Evolutionary conservation across 2,797 vertebrate genomes (phyloP), one percentile per base, ranked within the genome.

Genomic region (Trachops cirrhosus): DNA sequence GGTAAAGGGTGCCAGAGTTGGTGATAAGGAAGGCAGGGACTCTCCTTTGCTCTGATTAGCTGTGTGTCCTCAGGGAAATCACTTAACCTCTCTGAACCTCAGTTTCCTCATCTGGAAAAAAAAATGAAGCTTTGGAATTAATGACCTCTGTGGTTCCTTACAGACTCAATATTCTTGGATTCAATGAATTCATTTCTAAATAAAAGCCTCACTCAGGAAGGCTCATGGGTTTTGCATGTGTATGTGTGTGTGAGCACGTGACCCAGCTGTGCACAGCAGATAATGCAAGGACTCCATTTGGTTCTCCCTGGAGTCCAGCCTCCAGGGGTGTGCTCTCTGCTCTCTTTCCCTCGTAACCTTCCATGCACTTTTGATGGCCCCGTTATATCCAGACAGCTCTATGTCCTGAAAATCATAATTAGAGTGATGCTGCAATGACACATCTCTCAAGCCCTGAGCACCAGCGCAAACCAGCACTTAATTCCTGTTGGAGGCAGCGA

Each of bases 341-440:
- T 54, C 19, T 41, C 73, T 82, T 32, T n/a, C 41, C 22, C 80
- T 10, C 24, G 4, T 4, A 15, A 46, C 26, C 73, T 41, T n/a
- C 90, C 54, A 5, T 67, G 71, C n/a, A 67, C 84, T 92, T 73
- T 26, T 32, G 78, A 88, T 86, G 92, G 79, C 52, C 93, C 68
- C 0, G 3, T 95, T 92, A 48, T 37, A 83, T 87, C 41, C 68
- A 91, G 87, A 73, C 82, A 95, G 86, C 94, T 92, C 41, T 11
- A 37, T 91, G 78, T 92, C 79, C 96, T 95, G 95, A 92, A 97
- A 95, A 94, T 62, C 82, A 73, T 92, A 70, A 88, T 96, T 89
- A 94, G 83, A 89, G 79, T 19, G 70, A 82, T 85, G 78, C 89
- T 52, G 54, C 93, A 87, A 71, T 88, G 86, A 96, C 77, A 68